Evolutionary conservation across 2,888 invertebrate genomes (phyloP), one percentile per base, ranked within the genome.

Genomic region (Amphipyra berbera): DNA sequence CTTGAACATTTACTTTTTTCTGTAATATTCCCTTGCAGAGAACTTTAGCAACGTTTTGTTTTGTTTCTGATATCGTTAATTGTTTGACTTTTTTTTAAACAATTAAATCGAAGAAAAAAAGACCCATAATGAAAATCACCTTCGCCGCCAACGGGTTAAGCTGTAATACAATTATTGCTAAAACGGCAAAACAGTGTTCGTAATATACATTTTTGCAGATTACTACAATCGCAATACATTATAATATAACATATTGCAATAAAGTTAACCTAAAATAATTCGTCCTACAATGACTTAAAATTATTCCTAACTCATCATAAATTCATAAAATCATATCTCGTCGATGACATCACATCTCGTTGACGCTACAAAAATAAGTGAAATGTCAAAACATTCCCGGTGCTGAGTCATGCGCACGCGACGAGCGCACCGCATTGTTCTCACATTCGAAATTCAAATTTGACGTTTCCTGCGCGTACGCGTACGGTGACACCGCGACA

Each of bases 381-480:
- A 81, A 77, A 82, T 71, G 73, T 79, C 80, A 77, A 76, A 79
- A 82, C 81, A 82, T 79, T 77, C 72, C 73, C 73, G 61, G 38
- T 37, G 40, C 62, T 78, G 81, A 73, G 54, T 79, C 75, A 72
- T 45, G 57, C 67, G 61, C 74, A 59, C 68, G 65, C 64, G 61
- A 61, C 78, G 69, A 69, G 50, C 76, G 64, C 57, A 44, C 37
- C 52, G 64, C 71, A 74, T 76, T 74, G 72, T 72, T 74, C 78
- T 79, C 76, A 67, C 69, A 80, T 86, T 87, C 86, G 79, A 88
- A 88, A 85, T 87, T 88, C 82, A 88, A 89, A 88, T 89, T 79
- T 85, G 83, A 88, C 80, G 68, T 85, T 82, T 84, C 82, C 82
- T 85, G 82, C 80, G 82, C 78, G 21, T 55, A 67, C n/a, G n/a